A percentile compares a stretch with the other conserved stretches of the same genome.
phyloP scores from a whole-genome alignment of 2,888 invertebrate genomes.

The Eupithecia tripunctaria region DNA sequence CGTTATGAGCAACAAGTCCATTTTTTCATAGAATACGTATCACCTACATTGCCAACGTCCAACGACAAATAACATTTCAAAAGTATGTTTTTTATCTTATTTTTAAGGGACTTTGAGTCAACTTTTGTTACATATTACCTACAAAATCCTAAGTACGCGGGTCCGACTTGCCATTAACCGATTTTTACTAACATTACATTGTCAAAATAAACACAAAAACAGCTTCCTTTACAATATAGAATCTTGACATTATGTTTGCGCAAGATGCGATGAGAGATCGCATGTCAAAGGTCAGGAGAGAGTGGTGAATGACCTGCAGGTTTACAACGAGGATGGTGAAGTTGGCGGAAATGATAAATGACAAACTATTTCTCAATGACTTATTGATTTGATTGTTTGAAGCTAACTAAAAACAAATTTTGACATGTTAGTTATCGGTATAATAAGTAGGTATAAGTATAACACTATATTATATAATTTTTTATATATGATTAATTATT shows the following conservation, averaged over 20 bases:
- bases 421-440: too few relatives aligned
- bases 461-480: too few relatives aligned
- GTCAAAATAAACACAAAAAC: not conserved
- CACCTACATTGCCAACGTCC: too few relatives aligned
- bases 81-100: not conserved
- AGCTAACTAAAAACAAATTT: too few relatives aligned
- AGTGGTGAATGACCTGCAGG: conserved; percentile 56
- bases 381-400: too few relatives aligned
- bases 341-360: not conserved
- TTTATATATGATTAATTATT: too few relatives aligned
- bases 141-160: not conserved
- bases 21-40: too few relatives aligned
- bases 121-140: too few relatives aligned
- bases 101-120: too few relatives aligned
- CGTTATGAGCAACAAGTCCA: too few relatives aligned
- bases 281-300: conserved; percentile 68
- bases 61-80: too few relatives aligned
- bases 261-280: conserved; percentile 49
- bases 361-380: not conserved
- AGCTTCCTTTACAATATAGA: not conserved
- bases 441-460: too few relatives aligned
- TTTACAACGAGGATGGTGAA: conserved; percentile 15
- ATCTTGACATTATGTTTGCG: conserved; percentile 31
- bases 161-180: not conserved
- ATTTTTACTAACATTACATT: not conserved